Evolutionary conservation across 2,888 invertebrate genomes (phyloP).

Genomic region (Andrena haemorrhoa): DNA sequence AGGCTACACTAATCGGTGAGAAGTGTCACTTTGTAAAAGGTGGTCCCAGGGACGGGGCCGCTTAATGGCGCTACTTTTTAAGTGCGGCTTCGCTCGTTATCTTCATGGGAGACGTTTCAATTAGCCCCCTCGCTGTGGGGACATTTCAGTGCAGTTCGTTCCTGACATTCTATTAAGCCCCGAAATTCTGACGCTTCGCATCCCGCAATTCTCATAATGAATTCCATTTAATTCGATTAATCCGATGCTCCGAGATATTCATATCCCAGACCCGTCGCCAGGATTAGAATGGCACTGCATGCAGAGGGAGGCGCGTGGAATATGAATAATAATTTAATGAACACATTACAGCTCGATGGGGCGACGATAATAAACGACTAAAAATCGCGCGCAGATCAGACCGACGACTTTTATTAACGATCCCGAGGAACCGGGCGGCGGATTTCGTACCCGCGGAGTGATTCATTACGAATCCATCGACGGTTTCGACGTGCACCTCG

Average conservation of each 20-base stretch:
- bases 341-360: conserved; percentile 24
- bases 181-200: not conserved
- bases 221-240: not conserved
- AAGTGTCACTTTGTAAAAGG: conserved; percentile 42
- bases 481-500: conserved; percentile 54
- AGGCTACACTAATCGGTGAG: conserved; percentile 48
- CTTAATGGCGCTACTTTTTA: conserved; percentile 47
- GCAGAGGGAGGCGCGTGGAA: not conserved
- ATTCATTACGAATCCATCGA: conserved; percentile 70
- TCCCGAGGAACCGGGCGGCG: conserved; percentile 37
- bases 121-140: conserved; percentile 29
- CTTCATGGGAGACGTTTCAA: conserved; percentile 51
- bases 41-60: not conserved
- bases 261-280: not conserved
- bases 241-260: not conserved
- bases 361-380: conserved; percentile 27
- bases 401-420: conserved; percentile 69
- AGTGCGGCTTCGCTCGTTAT: conserved; percentile 44
- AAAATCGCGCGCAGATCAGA: conserved; percentile 8
- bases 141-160: not conserved
- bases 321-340: conserved; percentile 32
- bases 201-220: not conserved
- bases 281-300: not conserved
- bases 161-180: not conserved
- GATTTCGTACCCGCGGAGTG: conserved; percentile 60